Conservation (phyloP, 2,113 vertebrate species). For the Salminus brasiliensis region DNA sequence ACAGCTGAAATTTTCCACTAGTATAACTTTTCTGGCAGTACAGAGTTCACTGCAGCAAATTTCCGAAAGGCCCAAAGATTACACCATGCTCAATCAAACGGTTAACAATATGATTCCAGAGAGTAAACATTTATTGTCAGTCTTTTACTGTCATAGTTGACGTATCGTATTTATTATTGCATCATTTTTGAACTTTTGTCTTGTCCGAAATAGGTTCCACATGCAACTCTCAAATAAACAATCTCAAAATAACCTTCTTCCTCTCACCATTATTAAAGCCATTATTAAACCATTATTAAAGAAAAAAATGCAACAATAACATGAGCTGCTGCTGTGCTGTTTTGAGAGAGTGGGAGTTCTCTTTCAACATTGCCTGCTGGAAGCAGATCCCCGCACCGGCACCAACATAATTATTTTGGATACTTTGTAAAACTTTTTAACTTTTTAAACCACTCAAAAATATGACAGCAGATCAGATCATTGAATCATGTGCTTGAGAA, state of each 20-base stretch:
- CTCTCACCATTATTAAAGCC: too few species aligned
- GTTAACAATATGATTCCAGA: slow-evolving; percentile 57
- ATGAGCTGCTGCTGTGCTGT: too few species aligned
- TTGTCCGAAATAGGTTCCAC: background rate
- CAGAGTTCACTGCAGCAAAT: slow-evolving; percentile 61
- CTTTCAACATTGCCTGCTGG: too few species aligned
- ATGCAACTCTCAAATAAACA: background rate
- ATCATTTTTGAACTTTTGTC: background rate
- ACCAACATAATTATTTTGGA: too few species aligned
- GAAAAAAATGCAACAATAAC: too few species aligned
- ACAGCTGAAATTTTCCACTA: slow-evolving; percentile 49
- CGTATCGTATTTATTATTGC: background rate
- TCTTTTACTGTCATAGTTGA: slow-evolving; percentile 13
- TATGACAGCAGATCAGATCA: too few species aligned
- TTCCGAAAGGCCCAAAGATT: slow-evolving; percentile 56
- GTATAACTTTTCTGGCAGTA: slow-evolving; percentile 51
- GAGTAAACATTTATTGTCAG: slow-evolving; percentile 44
- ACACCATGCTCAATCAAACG: slow-evolving; percentile 47
- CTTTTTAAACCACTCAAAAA: too few species aligned
- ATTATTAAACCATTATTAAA: too few species aligned
- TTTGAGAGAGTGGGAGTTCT: too few species aligned
- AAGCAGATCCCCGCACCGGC: too few species aligned
- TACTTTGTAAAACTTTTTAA: too few species aligned
- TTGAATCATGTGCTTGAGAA: too few species aligned
- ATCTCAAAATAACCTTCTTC: background rate